Conservation (phyloP, 2,797 vertebrate genomes). For the Pristis pectinata region DNA sequence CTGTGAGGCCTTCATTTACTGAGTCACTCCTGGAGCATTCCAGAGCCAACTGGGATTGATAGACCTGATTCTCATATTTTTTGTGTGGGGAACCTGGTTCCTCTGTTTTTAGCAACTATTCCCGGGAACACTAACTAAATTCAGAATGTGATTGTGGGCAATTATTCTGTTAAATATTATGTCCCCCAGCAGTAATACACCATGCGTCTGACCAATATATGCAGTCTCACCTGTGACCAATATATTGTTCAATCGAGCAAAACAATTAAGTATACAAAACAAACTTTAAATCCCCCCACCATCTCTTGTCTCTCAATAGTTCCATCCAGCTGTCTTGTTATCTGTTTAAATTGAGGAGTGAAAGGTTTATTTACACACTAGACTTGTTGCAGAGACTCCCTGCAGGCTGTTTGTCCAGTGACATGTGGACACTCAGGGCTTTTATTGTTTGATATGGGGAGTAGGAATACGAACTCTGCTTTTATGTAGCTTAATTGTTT, state of each 20-base stretch:
- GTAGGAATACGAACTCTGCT: constrained; percentile 49
- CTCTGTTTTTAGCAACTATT: not conserved
- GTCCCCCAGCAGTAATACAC: not conserved
- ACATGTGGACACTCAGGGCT: constrained; percentile 57
- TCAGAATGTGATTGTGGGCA: not conserved
- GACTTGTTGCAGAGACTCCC: constrained; percentile 52
- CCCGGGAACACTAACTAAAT: not conserved
- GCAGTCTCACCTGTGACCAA: not conserved
- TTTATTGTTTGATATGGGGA: constrained; percentile 61
- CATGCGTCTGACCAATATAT: not conserved
- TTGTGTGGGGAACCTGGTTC: not conserved
- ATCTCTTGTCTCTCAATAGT: not conserved
- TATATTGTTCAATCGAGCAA: not conserved
- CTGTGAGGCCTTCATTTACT: not conserved
- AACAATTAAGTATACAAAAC: not conserved
- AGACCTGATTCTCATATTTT: not conserved
- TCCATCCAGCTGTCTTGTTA: not conserved
- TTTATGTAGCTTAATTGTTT: constrained; percentile 60
- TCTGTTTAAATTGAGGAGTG: constrained; percentile 13
- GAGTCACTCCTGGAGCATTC: not conserved
- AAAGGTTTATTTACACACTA: constrained; percentile 63
- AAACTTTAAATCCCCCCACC: not conserved
- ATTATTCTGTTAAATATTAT: not conserved
- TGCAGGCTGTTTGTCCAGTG: constrained; percentile 59
- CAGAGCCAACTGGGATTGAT: not conserved